phyloP scores from a whole-genome alignment of 2,113 vertebrate species.

The Bos javanicus region DNA sequence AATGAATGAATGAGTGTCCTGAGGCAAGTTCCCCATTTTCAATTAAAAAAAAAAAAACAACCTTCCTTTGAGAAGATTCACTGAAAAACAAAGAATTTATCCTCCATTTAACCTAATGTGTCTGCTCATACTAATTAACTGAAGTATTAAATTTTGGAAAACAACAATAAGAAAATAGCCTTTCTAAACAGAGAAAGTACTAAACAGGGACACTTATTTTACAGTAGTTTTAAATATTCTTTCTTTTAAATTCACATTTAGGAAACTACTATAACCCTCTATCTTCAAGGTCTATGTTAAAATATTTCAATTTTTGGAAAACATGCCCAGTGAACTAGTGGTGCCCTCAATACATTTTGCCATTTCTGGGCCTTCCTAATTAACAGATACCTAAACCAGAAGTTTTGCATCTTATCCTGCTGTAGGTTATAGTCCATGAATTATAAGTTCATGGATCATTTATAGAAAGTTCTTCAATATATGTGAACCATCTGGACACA shows the following conservation, averaged over 20 bases:
- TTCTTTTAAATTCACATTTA: neutral
- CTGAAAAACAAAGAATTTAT: neutral
- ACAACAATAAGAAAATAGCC: neutral
- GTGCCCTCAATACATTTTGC: rapidly evolving
- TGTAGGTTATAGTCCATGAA: no score
- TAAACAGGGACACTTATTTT: neutral
- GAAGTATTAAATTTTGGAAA: neutral
- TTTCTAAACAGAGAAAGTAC: neutral
- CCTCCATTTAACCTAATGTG: neutral
- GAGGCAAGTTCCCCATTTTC: neutral
- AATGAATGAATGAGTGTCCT: neutral
- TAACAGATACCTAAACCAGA: neutral
- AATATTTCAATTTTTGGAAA: neutral
- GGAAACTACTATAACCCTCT: neutral
- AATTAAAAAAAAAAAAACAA: neutral
- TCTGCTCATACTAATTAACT: neutral
- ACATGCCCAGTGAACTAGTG: neutral
- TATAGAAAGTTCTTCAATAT: neutral
- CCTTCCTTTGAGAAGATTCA: neutral
- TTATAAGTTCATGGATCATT: neutral
- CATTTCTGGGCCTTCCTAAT: neutral
- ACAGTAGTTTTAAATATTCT: neutral
- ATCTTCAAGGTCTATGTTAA: neutral
- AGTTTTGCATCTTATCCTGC: neutral
- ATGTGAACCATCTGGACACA: neutral